A percentile compares a stretch with the other conserved stretches of the same genome.
Conservation (phyloP, 2,797 vertebrate genomes). For the Protosalanx chinensis region DNA sequence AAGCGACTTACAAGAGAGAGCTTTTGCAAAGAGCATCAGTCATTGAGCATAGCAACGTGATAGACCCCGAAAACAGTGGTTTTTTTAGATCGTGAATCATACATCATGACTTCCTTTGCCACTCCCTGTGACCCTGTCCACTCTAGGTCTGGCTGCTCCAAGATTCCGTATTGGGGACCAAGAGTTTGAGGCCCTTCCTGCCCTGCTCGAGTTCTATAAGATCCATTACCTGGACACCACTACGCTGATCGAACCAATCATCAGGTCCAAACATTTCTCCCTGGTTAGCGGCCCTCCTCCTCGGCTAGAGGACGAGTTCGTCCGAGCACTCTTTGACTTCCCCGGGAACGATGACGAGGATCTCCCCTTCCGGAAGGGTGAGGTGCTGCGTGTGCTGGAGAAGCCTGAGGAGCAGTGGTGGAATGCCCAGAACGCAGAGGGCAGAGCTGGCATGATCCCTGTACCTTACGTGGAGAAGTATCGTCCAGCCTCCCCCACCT, state of each 20-base stretch:
- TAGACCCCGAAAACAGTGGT: no score
- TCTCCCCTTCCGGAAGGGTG: conserved; percentile 96
- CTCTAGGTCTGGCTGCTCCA: conserved; percentile 77
- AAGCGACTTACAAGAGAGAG: no score
- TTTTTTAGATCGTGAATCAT: background rate
- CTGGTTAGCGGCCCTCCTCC: conserved; percentile 71
- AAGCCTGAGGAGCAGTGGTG: conserved; percentile 99
- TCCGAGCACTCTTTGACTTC: conserved; percentile 97
- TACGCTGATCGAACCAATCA: conserved; percentile 95
- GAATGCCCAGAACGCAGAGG: conserved; percentile 94
- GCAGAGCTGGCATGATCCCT: conserved; percentile 95
- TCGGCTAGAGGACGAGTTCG: conserved; percentile 89
- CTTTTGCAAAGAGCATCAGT: no score
- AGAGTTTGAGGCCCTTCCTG: conserved; percentile 93
- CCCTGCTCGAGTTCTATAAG: conserved; percentile 98
- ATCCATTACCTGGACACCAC: conserved; percentile 99
- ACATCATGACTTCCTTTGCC: background rate
- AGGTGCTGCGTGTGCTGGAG: conserved; percentile 90
- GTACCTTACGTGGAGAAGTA: conserved; percentile 98
- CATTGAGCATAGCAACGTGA: no score
- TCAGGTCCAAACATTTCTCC: conserved; percentile 85
- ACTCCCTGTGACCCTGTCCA: background rate
- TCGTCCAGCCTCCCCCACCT: conserved; percentile 83
- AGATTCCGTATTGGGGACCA: conserved; percentile 96
- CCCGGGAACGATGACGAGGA: conserved; percentile 97